Conservation (phyloP, 2,797 vertebrate genomes). For the Hipposideros larvatus region DNA sequence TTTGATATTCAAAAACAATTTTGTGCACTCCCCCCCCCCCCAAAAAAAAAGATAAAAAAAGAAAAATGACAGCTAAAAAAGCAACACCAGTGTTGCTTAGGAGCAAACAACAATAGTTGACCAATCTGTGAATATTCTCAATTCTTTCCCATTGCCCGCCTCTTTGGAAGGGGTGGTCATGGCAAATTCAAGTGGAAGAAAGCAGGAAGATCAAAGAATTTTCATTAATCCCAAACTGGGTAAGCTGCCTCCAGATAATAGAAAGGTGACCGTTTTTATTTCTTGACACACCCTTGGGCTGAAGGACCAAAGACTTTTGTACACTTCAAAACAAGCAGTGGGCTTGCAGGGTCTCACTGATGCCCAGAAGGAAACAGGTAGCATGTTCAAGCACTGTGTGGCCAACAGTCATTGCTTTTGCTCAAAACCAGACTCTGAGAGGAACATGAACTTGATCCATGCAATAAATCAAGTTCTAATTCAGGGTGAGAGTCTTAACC, state of each 20-base stretch:
- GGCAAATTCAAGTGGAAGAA: neutral
- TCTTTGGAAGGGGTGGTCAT: neutral
- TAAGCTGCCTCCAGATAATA: neutral
- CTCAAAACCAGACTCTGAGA: constrained; percentile 68
- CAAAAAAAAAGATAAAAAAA: neutral
- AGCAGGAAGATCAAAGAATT: neutral
- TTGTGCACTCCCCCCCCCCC: neutral
- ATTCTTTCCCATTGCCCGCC: neutral
- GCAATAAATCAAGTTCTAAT: constrained; percentile 71
- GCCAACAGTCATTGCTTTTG: constrained; percentile 47
- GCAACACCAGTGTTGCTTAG: neutral
- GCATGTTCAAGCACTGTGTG: neutral
- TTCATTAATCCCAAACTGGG: neutral
- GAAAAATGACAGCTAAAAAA: neutral
- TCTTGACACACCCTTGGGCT: neutral
- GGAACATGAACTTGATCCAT: constrained; percentile 65
- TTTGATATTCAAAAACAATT: constrained; percentile 35
- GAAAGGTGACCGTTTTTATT: neutral
- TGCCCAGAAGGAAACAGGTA: neutral
- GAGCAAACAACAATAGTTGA: neutral
- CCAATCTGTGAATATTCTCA: neutral
- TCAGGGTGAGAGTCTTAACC: neutral
- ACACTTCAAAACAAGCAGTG: neutral
- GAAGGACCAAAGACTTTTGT: neutral
- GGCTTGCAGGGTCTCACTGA: neutral